Evolutionary conservation across 2,888 invertebrate genomes (phyloP).

Genomic region (Agrotis puta): DNA sequence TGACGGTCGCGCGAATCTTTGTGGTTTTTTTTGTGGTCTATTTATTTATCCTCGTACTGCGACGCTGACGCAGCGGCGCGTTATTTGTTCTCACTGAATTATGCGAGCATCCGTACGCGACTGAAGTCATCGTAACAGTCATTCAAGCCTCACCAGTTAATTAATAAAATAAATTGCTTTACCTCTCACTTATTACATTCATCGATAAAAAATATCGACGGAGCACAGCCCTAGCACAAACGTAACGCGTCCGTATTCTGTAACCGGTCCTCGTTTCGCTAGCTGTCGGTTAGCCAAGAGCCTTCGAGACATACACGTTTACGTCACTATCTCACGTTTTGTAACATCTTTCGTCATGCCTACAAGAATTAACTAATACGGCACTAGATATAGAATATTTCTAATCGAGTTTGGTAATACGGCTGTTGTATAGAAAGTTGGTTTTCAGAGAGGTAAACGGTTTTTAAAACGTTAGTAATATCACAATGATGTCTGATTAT

Average conservation of each 20-base stretch:
- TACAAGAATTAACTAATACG: slow-evolving; percentile 32
- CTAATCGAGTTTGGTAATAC: slow-evolving; percentile 42
- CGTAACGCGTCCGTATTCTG: slow-evolving; percentile 61
- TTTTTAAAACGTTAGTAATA: no score
- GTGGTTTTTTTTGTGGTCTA: no score
- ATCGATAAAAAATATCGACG: slow-evolving; percentile 47
- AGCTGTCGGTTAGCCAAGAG: slow-evolving; percentile 20
- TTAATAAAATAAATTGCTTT: no score
- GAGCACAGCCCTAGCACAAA: slow-evolving; percentile 41
- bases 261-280: slow-evolving; percentile 42
- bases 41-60: no score
- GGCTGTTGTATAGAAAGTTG: slow-evolving; percentile 19
- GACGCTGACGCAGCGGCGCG: no score
- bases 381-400: slow-evolving; percentile 29
- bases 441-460: no score
- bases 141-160: no score
- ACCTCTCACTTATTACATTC: neutral
- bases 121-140: no score
- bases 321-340: slow-evolving; percentile 53
- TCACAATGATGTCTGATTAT: no score
- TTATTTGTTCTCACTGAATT: no score
- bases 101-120: no score
- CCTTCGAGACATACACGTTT: slow-evolving; percentile 40
- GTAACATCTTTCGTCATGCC: slow-evolving; percentile 51
- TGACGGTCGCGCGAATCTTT: no score